Conservation (phyloP, 2,113 vertebrate genomes). For the Columba livia region DNA sequence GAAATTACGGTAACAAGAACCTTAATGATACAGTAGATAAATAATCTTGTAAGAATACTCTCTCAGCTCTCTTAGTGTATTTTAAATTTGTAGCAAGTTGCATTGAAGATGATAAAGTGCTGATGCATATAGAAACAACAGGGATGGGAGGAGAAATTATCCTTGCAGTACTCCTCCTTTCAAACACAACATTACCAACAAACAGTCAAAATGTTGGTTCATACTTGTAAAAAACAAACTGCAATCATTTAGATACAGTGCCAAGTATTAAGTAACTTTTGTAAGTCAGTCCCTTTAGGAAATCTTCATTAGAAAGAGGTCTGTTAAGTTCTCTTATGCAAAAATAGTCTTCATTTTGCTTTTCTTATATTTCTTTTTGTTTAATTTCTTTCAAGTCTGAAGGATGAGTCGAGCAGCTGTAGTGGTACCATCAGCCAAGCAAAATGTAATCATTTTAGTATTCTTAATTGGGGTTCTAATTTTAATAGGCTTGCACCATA, state of each 20-base stretch:
- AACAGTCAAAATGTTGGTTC: neutral
- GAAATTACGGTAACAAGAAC: neutral
- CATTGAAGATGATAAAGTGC: neutral
- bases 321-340: neutral
- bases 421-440: neutral
- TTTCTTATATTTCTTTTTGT: neutral
- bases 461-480: neutral
- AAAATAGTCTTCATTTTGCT: neutral
- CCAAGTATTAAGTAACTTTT: neutral
- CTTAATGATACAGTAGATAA: neutral
- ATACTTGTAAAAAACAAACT: neutral
- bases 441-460: neutral
- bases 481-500: neutral
- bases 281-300: neutral
- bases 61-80: neutral
- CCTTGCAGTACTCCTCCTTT: neutral
- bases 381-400: neutral
- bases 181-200: neutral
- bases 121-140: neutral
- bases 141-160: neutral
- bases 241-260: neutral
- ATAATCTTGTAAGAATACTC: neutral
- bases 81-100: neutral
- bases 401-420: neutral
- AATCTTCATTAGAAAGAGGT: neutral